phyloP scores from a whole-genome alignment of 2,888 invertebrate genomes.

The Diabrotica balteata region DNA sequence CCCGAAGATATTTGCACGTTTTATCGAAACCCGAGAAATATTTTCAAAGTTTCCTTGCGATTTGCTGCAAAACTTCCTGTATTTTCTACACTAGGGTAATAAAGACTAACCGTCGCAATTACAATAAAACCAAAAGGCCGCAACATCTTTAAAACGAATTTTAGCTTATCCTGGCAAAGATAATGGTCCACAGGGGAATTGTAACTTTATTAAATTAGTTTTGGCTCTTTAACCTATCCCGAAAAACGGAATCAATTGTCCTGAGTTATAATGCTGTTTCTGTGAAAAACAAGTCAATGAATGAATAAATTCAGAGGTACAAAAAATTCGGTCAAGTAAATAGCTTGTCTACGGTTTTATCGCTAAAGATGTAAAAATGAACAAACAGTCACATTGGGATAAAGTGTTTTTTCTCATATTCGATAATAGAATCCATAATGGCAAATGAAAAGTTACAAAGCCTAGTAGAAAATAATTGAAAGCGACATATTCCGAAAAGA shows the following conservation, averaged over 20 bases:
- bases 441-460: no score
- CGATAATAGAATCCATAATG: no score
- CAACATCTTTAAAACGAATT: conserved; percentile 26
- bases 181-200: conserved; percentile 8
- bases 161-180: conserved; percentile 14
- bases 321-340: no score
- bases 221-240: conserved; percentile 20
- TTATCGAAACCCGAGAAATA: conserved; percentile 11
- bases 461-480: no score
- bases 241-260: conserved; percentile 4
- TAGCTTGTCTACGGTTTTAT: no score
- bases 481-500: no score
- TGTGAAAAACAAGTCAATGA: not conserved
- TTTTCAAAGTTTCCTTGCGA: conserved; percentile 1
- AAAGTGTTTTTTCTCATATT: no score
- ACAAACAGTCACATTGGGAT: no score
- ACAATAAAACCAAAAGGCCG: conserved; percentile 25
- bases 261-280: not conserved
- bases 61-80: conserved; percentile 8
- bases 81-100: conserved; percentile 19
- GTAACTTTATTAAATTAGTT: conserved; percentile 25
- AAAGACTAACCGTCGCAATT: conserved; percentile 23
- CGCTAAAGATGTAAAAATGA: no score
- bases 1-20: not conserved
- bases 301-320: not conserved